Percentiles rank a stretch among this genome's conserved stretches.
Evolutionary conservation across 2,888 invertebrate genomes (phyloP).

Genomic region (Brenthis ino): DNA sequence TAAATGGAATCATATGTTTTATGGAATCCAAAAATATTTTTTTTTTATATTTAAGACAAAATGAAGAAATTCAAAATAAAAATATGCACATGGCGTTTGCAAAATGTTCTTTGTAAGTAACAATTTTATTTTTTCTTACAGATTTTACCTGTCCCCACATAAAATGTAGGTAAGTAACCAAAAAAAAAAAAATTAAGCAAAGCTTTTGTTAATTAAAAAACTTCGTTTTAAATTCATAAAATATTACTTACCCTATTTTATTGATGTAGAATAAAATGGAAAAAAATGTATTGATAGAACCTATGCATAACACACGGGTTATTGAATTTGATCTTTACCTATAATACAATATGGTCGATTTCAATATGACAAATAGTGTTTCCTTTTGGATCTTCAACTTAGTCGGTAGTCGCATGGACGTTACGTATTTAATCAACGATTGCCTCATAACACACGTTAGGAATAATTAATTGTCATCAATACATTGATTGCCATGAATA

Average conservation of each 20-base stretch:
- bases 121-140: constrained; percentile 40
- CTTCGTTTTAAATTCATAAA: background rate
- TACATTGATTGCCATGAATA: constrained; percentile 25
- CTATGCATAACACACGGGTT: background rate
- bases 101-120: background rate
- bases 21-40: background rate
- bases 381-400: constrained; percentile 8
- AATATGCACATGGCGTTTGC: too few species aligned
- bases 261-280: background rate
- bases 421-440: constrained; percentile 30
- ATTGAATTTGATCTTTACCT: constrained; percentile 2
- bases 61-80: too few species aligned
- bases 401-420: constrained; percentile 24
- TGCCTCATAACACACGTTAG: constrained; percentile 32
- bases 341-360: background rate
- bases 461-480: constrained; percentile 32
- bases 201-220: background rate
- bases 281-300: background rate
- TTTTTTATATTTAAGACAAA: too few species aligned
- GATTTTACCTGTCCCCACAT: constrained; percentile 46
- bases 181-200: background rate
- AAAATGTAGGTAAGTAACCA: constrained; percentile 56
- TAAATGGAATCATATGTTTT: constrained; percentile 9
- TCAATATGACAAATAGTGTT: background rate
- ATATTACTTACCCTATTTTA: background rate